Conservation (phyloP, 2,888 invertebrate genomes). For the Habroteleia sp. region DNA sequence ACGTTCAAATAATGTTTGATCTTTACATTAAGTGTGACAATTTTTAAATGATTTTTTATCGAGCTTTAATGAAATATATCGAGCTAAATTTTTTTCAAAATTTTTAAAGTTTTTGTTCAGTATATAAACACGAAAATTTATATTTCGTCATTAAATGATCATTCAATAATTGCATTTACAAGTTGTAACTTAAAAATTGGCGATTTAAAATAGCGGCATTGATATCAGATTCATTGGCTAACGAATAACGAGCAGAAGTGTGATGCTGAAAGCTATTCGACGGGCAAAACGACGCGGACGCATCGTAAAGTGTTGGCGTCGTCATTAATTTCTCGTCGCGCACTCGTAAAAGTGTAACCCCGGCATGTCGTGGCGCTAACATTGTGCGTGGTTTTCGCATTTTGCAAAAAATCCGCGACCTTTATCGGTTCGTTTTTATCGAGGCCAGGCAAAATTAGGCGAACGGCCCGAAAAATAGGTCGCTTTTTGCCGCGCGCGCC, state of each 20-base stretch:
- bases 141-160: too few relatives aligned
- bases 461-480: constrained; percentile 61
- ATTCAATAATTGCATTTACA: too few relatives aligned
- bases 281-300: constrained; percentile 7
- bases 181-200: too few relatives aligned
- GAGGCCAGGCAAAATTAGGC: constrained; percentile 45
- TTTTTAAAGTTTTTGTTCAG: too few relatives aligned
- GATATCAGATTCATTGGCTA: too few relatives aligned
- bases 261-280: constrained; percentile 13
- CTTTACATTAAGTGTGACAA: too few relatives aligned
- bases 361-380: constrained; percentile 1
- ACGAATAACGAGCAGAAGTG: constrained; percentile 4
- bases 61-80: too few relatives aligned
- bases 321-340: constrained; percentile 26
- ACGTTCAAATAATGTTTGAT: too few relatives aligned
- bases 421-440: constrained; percentile 11
- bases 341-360: constrained; percentile 14
- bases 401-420: constrained; percentile 6
- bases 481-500: constrained; percentile 59
- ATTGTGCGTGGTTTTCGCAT: constrained; percentile 1
- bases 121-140: too few relatives aligned
- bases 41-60: too few relatives aligned
- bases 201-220: too few relatives aligned
- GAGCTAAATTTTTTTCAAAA: too few relatives aligned
- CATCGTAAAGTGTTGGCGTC: constrained; percentile 12